These are phyloP conservation scores for Pygmarrhopalites habei DNA, from an alignment of 1,140 invertebrate species.

Conservation along the genomic window DNA sequence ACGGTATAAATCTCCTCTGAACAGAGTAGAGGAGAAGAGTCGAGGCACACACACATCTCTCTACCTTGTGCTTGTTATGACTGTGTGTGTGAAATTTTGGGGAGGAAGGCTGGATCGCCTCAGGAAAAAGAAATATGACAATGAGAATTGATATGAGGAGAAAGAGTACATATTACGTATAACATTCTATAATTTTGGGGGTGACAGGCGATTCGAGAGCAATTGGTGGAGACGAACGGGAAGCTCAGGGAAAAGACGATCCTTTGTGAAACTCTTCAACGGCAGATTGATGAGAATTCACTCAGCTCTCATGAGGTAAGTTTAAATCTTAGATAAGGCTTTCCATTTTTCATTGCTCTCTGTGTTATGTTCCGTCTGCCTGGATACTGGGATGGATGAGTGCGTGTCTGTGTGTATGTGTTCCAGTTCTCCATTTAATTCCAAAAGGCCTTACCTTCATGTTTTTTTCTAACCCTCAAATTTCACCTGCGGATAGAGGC, in stretches of 20 bases:
- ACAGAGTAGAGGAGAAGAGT: not conserved
- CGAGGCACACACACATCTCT: no score
- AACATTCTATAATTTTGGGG: no score
- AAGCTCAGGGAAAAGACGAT: slow-evolving; percentile 9
- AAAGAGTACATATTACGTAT: not conserved
- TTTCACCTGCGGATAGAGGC: not conserved
- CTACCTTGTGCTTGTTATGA: not conserved
- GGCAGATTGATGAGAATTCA: slow-evolving; percentile 9
- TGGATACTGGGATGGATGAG: not conserved
- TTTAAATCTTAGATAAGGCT: slow-evolving; percentile 13
- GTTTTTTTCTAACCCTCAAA: not conserved
- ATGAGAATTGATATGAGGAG: not conserved
- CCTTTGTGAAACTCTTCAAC: slow-evolving; percentile 1
- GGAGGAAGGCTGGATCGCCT: no score
- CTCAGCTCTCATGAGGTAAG: slow-evolving; percentile 14
- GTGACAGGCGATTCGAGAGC: slow-evolving; percentile 19
- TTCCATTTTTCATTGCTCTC: slow-evolving; percentile 5
- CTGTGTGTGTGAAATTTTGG: not conserved
- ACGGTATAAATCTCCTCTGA: not conserved
- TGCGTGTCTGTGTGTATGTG: no score
- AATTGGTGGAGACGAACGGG: slow-evolving; percentile 7
- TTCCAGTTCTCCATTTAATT: no score
- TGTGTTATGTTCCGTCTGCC: no score
- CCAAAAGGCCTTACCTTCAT: not conserved
- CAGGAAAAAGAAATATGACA: not conserved